A percentile compares a stretch with the other conserved stretches of the same genome.
phyloP scores from a whole-genome alignment of 2,888 invertebrate genomes.

The Epinotia demarniana region DNA sequence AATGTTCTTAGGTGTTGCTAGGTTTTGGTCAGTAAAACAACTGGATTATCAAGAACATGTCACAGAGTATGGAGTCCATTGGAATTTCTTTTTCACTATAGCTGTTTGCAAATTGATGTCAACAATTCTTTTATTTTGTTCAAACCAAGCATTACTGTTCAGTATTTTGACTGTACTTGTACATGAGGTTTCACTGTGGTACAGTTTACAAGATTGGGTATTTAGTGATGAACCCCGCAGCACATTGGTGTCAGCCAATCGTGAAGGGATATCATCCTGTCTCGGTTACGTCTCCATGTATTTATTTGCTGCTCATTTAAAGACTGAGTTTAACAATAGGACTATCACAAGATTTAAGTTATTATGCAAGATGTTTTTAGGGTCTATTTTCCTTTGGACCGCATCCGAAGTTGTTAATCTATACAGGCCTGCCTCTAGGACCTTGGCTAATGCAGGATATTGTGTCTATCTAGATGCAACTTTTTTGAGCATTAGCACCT shows the following conservation, averaged over 20 bases:
- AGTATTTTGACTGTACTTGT: conserved; percentile 83
- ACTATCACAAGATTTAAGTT: conserved; percentile 55
- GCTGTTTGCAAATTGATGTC: conserved; percentile 92
- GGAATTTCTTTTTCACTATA: conserved; percentile 99
- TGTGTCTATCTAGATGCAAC: conserved; percentile 90
- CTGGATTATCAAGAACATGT: conserved; percentile 94
- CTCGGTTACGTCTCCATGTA: conserved; percentile 94
- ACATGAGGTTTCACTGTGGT: conserved; percentile 87
- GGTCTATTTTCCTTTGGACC: conserved; percentile 68
- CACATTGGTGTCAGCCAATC: conserved; percentile 91
- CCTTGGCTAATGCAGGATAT: conserved; percentile 93
- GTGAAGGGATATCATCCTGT: conserved; percentile 95
- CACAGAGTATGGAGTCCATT: conserved; percentile 97
- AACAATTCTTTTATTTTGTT: conserved; percentile 83
- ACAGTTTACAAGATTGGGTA: conserved; percentile 89
- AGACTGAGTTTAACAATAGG: conserved; percentile 78
- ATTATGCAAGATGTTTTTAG: conserved; percentile 52
- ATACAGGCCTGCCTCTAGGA: conserved; percentile 88
- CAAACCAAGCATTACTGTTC: conserved; percentile 81
- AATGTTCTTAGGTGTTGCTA: conserved; percentile 85
- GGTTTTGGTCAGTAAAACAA: conserved; percentile 85
- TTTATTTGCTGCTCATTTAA: conserved; percentile 88
- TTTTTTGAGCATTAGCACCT: conserved; percentile 81
- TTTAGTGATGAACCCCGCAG: conserved; percentile 84
- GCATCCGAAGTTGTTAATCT: conserved; percentile 76